Conservation (phyloP, 2,113 vertebrate genomes). For the Sylvietta virens region DNA sequence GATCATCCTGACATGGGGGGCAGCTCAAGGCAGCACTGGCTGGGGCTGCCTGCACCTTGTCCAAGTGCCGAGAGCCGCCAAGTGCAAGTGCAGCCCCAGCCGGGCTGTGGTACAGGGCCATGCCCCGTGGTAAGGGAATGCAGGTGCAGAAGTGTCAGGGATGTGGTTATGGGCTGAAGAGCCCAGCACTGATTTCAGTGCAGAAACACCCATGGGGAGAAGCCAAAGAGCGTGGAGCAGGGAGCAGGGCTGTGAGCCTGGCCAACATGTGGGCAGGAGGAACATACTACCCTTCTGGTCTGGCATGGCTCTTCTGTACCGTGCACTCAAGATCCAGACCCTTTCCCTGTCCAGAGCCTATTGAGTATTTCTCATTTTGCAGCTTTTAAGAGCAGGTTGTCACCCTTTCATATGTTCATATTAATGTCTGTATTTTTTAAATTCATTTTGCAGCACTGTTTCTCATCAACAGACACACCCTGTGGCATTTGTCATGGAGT, state of each 20-base stretch:
- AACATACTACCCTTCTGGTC: not conserved
- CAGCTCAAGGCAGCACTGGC: not conserved
- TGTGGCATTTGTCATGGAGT: not conserved
- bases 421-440: not conserved
- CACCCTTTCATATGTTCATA: not conserved
- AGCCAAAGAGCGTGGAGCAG: not conserved
- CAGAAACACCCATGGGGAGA: not conserved
- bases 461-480: not conserved
- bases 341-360: not conserved
- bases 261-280: not conserved
- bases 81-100: not conserved
- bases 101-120: fast-evolving
- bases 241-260: not conserved
- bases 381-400: not conserved
- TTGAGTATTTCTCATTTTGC: not conserved
- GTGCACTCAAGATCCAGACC: not conserved
- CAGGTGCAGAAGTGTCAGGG: not conserved
- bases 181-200: not conserved
- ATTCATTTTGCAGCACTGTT: not conserved
- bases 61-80: not conserved
- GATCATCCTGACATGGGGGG: fast-evolving
- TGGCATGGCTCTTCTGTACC: not conserved
- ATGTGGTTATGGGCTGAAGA: not conserved
- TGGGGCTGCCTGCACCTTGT: not conserved
- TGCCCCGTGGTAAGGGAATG: not conserved